Percentiles rank a stretch among this genome's conserved stretches.
These are phyloP conservation scores for Bovichtus variegatus DNA, from an alignment of 2,797 vertebrate species.

Conservation along the genomic window DNA sequence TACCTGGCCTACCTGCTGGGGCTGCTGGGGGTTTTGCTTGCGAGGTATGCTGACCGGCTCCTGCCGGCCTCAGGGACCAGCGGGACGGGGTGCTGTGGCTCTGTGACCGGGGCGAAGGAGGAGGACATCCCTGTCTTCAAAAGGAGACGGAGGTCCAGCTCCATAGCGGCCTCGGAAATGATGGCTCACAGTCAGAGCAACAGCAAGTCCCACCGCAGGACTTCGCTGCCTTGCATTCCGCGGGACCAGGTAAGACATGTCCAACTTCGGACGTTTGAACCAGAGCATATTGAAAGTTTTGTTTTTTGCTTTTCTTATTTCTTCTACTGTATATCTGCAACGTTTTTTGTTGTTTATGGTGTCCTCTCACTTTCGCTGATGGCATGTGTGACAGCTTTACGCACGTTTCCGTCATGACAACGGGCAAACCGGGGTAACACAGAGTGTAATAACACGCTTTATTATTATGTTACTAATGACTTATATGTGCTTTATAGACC, in stretches of 20 bases:
- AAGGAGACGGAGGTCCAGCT: conserved; percentile 91
- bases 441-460: conserved; percentile 16
- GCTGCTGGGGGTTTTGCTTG: conserved; percentile 88
- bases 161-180: conserved; percentile 91
- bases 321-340: conserved; percentile 10
- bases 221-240: conserved; percentile 94
- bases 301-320: conserved; percentile 20
- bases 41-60: conserved; percentile 89
- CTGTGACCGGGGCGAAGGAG: conserved; percentile 87
- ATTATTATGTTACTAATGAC: conserved; percentile 25
- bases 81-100: conserved; percentile 85
- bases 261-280: conserved; percentile 35
- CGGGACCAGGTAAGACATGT: conserved; percentile 91
- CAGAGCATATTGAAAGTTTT: background rate
- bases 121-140: conserved; percentile 87
- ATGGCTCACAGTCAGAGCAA: conserved; percentile 88
- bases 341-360: background rate
- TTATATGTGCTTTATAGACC: conserved; percentile 15
- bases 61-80: conserved; percentile 85
- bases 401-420: conserved; percentile 20
- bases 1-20: conserved; percentile 92
- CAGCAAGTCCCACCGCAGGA: conserved; percentile 91
- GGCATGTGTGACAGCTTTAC: conserved; percentile 56
- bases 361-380: conserved; percentile 9
- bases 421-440: conserved; percentile 8